These are phyloP conservation scores for Spermophilus dauricus DNA, from an alignment of 2,113 vertebrate species.

Conservation along the genomic window DNA sequence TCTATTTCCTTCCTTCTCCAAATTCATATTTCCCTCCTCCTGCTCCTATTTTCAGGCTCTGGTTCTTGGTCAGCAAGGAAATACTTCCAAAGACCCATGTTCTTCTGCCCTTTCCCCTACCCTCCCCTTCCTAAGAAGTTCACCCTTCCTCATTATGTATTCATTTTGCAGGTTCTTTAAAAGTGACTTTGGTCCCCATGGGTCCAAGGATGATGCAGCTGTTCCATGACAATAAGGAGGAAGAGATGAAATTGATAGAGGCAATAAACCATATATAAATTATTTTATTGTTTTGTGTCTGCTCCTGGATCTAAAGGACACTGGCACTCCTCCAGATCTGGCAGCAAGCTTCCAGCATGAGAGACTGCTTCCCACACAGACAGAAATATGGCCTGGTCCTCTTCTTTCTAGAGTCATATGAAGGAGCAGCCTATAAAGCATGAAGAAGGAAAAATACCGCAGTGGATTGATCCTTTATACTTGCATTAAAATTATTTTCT, in stretches of 20 bases:
- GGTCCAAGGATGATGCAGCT: constrained; percentile 18
- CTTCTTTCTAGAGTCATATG: not conserved
- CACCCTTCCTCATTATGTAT: not conserved
- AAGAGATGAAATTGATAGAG: constrained; percentile 12
- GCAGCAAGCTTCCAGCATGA: not conserved
- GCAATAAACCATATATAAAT: constrained; percentile 60
- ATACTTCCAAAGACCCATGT: not conserved
- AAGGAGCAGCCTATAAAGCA: not conserved
- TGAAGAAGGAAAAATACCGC: constrained; percentile 26
- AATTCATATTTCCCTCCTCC: not conserved
- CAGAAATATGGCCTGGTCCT: not conserved
- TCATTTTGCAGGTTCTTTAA: constrained; percentile 81
- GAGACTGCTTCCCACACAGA: not conserved
- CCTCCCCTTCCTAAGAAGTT: not conserved
- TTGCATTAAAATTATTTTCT: constrained; percentile 81
- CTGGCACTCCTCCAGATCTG: constrained; percentile 23
- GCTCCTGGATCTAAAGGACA: constrained; percentile 51
- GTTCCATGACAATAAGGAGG: constrained; percentile 36
- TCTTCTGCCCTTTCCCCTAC: not conserved
- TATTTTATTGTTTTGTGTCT: constrained; percentile 66
- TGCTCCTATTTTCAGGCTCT: not conserved
- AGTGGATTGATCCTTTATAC: constrained; percentile 44
- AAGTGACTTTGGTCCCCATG: not conserved
- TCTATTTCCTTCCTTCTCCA: not conserved
- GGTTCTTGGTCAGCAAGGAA: constrained; percentile 24